Conservation (phyloP, 2,888 invertebrate genomes). For the Polydrusus cervinus region DNA sequence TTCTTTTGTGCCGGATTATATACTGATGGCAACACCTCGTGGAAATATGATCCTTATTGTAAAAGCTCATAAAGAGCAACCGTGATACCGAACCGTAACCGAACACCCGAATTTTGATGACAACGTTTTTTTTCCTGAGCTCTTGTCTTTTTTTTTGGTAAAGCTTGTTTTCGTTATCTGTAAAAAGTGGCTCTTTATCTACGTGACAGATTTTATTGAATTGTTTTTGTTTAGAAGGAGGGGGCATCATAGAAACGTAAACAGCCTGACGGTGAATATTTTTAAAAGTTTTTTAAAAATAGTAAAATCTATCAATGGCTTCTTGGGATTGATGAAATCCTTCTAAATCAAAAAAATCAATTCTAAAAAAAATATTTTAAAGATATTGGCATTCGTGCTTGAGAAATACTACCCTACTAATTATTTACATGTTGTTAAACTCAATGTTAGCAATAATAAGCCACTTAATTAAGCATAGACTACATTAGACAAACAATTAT, state of each 20-base stretch:
- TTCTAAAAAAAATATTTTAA: too few relatives aligned
- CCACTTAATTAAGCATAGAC: too few relatives aligned
- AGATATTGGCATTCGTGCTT: too few relatives aligned
- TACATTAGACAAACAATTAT: conserved; percentile 57
- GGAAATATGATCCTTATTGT: conserved; percentile 67
- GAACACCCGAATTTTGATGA: conserved; percentile 64
- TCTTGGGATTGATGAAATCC: too few relatives aligned
- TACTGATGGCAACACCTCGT: conserved; percentile 66
- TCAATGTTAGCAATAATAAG: conserved; percentile 51
- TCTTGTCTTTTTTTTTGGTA: conserved; percentile 48
- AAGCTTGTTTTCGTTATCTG: conserved; percentile 57
- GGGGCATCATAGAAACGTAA: not conserved
- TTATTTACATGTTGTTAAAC: too few relatives aligned
- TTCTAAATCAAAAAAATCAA: too few relatives aligned
- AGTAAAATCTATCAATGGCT: too few relatives aligned
- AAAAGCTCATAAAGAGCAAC: conserved; percentile 61
- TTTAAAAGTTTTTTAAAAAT: not conserved
- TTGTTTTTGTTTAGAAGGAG: conserved; percentile 3
- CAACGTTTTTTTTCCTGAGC: conserved; percentile 59
- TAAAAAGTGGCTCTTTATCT: conserved; percentile 59
- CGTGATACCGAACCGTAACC: conserved; percentile 58
- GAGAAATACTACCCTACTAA: too few relatives aligned
- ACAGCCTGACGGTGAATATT: conserved; percentile 20
- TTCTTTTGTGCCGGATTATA: conserved; percentile 69
- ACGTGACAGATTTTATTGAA: conserved; percentile 45